These are phyloP conservation scores for Meiosimyza platycephala DNA, from an alignment of 2,888 invertebrate species.

Conservation along the genomic window DNA sequence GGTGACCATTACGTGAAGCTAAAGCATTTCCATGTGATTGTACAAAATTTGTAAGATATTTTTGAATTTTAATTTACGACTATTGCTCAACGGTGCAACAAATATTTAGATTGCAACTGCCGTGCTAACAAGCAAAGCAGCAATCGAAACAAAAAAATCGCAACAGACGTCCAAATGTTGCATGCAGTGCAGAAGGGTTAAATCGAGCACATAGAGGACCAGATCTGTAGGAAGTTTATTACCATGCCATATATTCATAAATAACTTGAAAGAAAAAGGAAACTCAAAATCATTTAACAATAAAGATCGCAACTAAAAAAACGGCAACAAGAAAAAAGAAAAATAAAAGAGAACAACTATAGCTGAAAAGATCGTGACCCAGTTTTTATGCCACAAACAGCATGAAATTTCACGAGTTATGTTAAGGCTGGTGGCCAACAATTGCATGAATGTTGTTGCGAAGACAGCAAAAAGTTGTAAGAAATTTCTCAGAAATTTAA, in stretches of 20 bases:
- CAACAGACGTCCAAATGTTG: too few relatives aligned
- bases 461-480: background rate
- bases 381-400: slow-evolving; percentile 21
- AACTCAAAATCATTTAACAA: background rate
- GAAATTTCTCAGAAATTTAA: background rate
- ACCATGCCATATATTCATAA: background rate
- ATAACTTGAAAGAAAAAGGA: background rate
- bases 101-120: slow-evolving; percentile 59
- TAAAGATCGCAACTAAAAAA: slow-evolving; percentile 2
- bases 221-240: background rate
- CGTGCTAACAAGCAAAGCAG: too few relatives aligned
- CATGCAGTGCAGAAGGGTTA: too few relatives aligned
- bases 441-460: background rate
- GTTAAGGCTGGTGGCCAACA: background rate
- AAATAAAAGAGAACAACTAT: background rate
- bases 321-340: background rate
- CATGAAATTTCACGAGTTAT: background rate
- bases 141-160: too few relatives aligned
- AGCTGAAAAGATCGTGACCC: slow-evolving; percentile 24
- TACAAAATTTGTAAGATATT: too few relatives aligned
- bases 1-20: slow-evolving; percentile 27
- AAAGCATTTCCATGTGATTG: slow-evolving; percentile 12
- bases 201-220: too few relatives aligned
- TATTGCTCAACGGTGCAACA: slow-evolving; percentile 46
- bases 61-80: too few relatives aligned